Evolutionary conservation across 2,797 vertebrate species (phyloP), one percentile per base, ranked within the genome.

Genomic region (Sebastes miniatus): DNA sequence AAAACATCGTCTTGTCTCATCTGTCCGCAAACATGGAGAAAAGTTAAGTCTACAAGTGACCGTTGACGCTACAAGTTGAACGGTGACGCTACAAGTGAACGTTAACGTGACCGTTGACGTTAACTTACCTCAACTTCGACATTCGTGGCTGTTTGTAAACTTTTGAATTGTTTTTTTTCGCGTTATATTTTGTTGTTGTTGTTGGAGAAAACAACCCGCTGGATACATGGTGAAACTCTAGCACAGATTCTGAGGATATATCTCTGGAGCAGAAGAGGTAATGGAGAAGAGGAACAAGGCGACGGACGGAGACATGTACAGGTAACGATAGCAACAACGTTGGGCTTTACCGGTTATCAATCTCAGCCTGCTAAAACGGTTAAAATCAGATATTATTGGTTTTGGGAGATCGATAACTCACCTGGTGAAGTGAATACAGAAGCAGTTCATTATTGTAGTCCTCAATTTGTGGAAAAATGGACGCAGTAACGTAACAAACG

Each of bases 231-330:
- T 72, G 62, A 75, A 6, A 72, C 61, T 36, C 2, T 39, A 64
- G 57, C 10, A 3, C 20, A 12, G 18, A 24, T 69, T 80, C 47
- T 58, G 13, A n/a, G 71, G 52, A 16, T 66, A 18, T 66, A 65
- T 52, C 54, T n/a, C 31, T 10, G 76, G 47, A 74, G 70, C 29
- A 47, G n/a, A 50, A 27, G 64, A 75, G 43, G 73, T 14, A 11
- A 95, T 95, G 94, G 93, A 94, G 79, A 90, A 81, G 77, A 80
- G 74, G 47, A 81, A n/a, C 16, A 80, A 83, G 66, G 58, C 76
- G 47, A 56, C 16, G 70, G 75, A 50, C 54, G 88, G 68, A 67
- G 89, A 93, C 61, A 22, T 94, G 57, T 82, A 77, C 86, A 94
- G 95, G 95, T 95, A 93, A 77, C 6, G 18, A 18, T 62, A 27